These are phyloP conservation scores for Oncorhynchus clarkii DNA, from an alignment of 2,113 vertebrate genomes.

Conservation along the genomic window DNA sequence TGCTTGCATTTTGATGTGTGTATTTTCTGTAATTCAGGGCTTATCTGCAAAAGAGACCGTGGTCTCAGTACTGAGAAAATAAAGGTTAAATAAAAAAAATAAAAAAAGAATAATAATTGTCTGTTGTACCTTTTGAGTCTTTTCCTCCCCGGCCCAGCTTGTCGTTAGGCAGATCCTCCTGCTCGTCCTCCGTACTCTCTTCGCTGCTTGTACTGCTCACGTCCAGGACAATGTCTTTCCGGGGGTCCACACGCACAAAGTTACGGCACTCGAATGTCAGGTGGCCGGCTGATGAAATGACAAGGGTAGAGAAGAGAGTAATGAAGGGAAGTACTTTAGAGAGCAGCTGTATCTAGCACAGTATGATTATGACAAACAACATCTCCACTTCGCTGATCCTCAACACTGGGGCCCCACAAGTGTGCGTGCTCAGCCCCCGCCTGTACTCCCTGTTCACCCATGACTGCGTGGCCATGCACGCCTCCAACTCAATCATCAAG, in stretches of 20 bases:
- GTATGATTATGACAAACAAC: not conserved
- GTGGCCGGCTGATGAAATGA: slow-evolving; percentile 85
- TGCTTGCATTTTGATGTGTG: too few relatives aligned
- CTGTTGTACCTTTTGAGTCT: slow-evolving; percentile 65
- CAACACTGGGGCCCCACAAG: too few relatives aligned
- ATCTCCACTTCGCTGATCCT: too few relatives aligned
- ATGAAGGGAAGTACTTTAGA: not conserved
- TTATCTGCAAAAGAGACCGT: too few relatives aligned
- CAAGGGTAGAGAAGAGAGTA: not conserved
- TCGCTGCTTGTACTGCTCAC: slow-evolving; percentile 97
- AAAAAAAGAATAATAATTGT: not conserved
- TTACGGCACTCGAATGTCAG: slow-evolving; percentile 97
- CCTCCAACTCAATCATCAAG: too few relatives aligned
- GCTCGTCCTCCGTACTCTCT: slow-evolving; percentile 83
- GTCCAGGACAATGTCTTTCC: slow-evolving; percentile 97
- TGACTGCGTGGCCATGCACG: too few relatives aligned
- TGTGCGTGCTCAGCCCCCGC: too few relatives aligned
- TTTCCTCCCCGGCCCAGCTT: slow-evolving; percentile 73
- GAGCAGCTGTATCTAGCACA: not conserved
- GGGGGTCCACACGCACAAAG: slow-evolving; percentile 94
- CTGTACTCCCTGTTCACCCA: too few relatives aligned
- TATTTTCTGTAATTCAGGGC: too few relatives aligned
- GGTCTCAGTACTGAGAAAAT: too few relatives aligned
- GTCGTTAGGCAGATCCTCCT: slow-evolving; percentile 66
- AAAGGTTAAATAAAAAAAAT: too few relatives aligned